Evolutionary conservation across 2,888 invertebrate species (phyloP).

Genomic region (Liodrosophila aerea): DNA sequence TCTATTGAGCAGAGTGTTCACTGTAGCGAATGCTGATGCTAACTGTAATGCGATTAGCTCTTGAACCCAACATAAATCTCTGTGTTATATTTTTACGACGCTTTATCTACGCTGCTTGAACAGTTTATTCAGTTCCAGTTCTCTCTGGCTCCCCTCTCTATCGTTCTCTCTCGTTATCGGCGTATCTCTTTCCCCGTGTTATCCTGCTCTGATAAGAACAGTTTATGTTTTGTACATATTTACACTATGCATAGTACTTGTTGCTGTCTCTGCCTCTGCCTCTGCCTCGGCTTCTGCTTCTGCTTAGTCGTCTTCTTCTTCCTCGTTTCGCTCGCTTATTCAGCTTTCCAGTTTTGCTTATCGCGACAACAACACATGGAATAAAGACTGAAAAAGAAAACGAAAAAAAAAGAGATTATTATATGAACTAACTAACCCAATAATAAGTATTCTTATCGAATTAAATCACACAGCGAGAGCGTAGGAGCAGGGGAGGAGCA

Average conservation of each 20-base stretch:
- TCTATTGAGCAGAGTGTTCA: too few relatives aligned
- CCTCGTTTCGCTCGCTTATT: constrained; percentile 22
- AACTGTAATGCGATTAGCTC: too few relatives aligned
- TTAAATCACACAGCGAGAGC: constrained; percentile 59
- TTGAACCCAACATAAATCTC: too few relatives aligned
- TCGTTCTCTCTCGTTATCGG: constrained; percentile 17
- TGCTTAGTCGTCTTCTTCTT: constrained; percentile 29
- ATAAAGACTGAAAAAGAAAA: constrained; percentile 17
- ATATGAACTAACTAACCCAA: constrained; percentile 76
- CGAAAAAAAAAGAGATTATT: constrained; percentile 54
- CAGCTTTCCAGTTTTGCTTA: constrained; percentile 53
- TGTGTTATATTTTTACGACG: too few relatives aligned
- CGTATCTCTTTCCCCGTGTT: neutral
- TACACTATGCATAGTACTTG: neutral
- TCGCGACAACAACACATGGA: constrained; percentile 44
- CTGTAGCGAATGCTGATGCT: too few relatives aligned
- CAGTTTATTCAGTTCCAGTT: too few relatives aligned
- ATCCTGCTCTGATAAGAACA: too few relatives aligned
- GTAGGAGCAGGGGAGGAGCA: constrained; percentile 13
- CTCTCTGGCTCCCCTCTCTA: too few relatives aligned
- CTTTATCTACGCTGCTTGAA: too few relatives aligned
- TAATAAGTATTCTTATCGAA: constrained; percentile 75
- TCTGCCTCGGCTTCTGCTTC: constrained; percentile 16
- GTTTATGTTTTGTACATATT: too few relatives aligned
- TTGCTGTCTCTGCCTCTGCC: constrained; percentile 3